Conservation (phyloP, 1,140 invertebrate species). For the Diprion similis region DNA sequence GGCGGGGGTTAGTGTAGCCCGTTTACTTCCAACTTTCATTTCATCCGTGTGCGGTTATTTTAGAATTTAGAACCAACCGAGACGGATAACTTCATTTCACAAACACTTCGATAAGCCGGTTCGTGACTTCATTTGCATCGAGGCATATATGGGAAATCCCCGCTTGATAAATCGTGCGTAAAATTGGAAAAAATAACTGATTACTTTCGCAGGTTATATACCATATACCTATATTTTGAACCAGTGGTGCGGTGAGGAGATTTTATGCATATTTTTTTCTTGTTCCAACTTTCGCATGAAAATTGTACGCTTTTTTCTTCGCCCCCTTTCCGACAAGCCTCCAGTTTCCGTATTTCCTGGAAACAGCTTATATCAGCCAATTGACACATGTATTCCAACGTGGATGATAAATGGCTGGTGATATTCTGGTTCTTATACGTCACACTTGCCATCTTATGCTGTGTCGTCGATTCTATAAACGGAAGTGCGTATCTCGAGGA, state of each 20-base stretch:
- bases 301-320: neutral
- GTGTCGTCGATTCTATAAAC: neutral
- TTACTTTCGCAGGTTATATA: neutral
- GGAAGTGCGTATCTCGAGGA: neutral
- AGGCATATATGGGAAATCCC: slow-evolving; percentile 8
- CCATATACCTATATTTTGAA: neutral
- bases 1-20: neutral
- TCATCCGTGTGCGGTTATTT: neutral
- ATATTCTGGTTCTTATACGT: neutral
- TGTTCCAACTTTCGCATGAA: neutral
- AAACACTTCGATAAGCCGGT: slow-evolving; percentile 24
- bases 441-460: neutral
- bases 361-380: neutral
- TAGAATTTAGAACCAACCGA: neutral
- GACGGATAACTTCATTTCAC: slow-evolving; percentile 4
- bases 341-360: no score
- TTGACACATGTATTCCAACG: neutral
- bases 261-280: neutral
- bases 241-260: neutral
- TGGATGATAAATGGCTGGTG: neutral
- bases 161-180: neutral
- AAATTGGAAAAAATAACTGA: neutral
- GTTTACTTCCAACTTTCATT: neutral
- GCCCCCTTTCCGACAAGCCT: neutral
- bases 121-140: slow-evolving; percentile 24